Evolutionary conservation across 2,888 invertebrate genomes (phyloP).

Genomic region (Diaprepes abbreviatus): DNA sequence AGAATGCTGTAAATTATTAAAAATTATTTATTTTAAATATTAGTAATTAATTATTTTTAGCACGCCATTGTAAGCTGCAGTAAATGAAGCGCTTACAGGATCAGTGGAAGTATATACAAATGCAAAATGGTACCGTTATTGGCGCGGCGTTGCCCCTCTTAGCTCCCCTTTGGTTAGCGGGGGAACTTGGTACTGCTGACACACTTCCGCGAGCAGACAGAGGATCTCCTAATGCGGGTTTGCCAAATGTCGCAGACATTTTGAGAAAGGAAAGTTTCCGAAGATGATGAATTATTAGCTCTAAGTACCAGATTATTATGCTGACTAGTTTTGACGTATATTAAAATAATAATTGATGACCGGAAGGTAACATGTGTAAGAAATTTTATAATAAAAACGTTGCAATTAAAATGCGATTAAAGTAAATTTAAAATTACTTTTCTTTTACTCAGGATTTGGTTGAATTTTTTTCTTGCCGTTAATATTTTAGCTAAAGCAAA

Average conservation of each 20-base stretch:
- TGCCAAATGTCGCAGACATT: conserved; percentile 39
- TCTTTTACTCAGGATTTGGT: too few relatives aligned
- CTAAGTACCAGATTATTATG: background rate
- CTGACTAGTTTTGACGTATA: background rate
- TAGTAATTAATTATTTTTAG: conserved; percentile 14
- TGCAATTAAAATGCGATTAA: too few relatives aligned
- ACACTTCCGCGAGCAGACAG: conserved; percentile 56
- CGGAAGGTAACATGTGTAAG: background rate
- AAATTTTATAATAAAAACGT: too few relatives aligned
- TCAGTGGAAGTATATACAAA: conserved; percentile 60
- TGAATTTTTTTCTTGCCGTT: too few relatives aligned
- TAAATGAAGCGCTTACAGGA: conserved; percentile 44
- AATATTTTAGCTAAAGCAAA: too few relatives aligned
- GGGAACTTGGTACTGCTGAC: conserved; percentile 56
- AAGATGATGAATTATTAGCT: background rate
- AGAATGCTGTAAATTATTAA: too few relatives aligned
- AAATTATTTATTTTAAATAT: too few relatives aligned
- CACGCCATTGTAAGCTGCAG: conserved; percentile 32
- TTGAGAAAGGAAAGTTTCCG: conserved; percentile 2
- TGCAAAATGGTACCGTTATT: conserved; percentile 61
- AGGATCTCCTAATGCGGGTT: conserved; percentile 50
- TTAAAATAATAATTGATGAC: background rate
- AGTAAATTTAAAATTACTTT: too few relatives aligned
- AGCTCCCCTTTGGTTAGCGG: conserved; percentile 47
- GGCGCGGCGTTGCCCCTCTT: conserved; percentile 51